Evolutionary conservation across 2,113 vertebrate genomes (phyloP).

Genomic region (Willisornis vidua): DNA sequence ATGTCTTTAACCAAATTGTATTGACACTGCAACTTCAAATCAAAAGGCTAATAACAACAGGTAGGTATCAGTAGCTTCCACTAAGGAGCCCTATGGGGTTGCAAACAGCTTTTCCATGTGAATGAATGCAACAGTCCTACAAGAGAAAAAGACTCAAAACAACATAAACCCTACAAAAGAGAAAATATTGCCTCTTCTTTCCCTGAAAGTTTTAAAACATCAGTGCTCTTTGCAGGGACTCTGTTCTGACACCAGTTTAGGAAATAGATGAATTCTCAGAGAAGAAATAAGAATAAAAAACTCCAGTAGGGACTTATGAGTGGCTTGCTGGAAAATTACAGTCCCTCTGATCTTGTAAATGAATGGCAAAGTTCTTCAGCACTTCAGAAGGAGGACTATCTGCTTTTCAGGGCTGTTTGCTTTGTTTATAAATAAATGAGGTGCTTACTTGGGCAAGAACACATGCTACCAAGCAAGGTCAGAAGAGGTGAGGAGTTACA

Average conservation of each 20-base stretch:
- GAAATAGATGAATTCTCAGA: neutral
- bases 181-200: neutral
- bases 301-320: neutral
- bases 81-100: neutral
- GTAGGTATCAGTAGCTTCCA: neutral
- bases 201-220: neutral
- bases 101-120: neutral
- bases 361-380: conserved; percentile 3
- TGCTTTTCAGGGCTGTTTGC: neutral
- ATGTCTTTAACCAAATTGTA: neutral
- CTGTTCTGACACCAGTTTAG: neutral
- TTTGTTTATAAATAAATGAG: neutral
- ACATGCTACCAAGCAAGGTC: neutral
- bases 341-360: neutral
- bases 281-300: neutral
- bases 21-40: neutral
- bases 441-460: conserved; percentile 6
- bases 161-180: neutral
- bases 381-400: conserved; percentile 1
- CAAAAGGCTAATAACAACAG: neutral
- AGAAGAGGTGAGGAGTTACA: neutral
- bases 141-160: neutral
- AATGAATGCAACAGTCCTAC: neutral
- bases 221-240: neutral
- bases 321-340: neutral